A percentile compares a stretch with the other conserved stretches of the same genome.
phyloP scores from a whole-genome alignment of 1,140 invertebrate genomes.

The Platorchestia sp. region DNA sequence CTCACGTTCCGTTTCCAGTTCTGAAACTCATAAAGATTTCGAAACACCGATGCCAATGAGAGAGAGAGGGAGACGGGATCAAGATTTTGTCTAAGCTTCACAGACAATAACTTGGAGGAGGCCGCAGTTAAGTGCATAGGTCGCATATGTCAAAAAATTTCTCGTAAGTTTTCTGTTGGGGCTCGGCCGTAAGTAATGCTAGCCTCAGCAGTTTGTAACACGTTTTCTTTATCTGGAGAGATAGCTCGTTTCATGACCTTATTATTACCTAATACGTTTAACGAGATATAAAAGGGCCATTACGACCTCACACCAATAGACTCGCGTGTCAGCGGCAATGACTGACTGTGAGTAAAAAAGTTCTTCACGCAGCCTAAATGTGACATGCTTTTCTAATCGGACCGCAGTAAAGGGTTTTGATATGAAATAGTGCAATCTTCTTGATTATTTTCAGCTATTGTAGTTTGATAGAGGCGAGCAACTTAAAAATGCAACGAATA shows the following conservation, averaged over 20 bases:
- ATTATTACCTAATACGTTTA: background rate
- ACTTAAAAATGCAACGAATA: no score
- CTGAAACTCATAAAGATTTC: conserved; percentile 46
- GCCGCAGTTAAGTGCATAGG: background rate
- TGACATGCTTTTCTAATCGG: background rate
- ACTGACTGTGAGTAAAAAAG: background rate
- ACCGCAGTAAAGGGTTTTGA: no score
- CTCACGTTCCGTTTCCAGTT: conserved; percentile 25
- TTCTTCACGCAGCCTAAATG: background rate
- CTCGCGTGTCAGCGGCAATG: background rate
- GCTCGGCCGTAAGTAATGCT: background rate
- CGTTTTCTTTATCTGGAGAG: background rate
- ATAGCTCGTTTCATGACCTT: background rate
- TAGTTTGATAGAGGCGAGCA: no score
- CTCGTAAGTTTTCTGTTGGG: background rate
- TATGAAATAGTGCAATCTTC: no score
- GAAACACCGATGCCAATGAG: conserved; percentile 24
- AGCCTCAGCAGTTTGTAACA: background rate
- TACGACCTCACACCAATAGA: background rate
- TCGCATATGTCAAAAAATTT: background rate
- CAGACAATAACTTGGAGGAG: background rate
- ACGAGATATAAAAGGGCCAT: background rate
- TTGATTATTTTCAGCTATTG: no score
- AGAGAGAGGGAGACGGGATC: background rate
- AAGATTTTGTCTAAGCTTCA: background rate